Base-by-base conservation (phyloP, 2,888 invertebrate genomes). In the Escarpia spicata region DNA sequence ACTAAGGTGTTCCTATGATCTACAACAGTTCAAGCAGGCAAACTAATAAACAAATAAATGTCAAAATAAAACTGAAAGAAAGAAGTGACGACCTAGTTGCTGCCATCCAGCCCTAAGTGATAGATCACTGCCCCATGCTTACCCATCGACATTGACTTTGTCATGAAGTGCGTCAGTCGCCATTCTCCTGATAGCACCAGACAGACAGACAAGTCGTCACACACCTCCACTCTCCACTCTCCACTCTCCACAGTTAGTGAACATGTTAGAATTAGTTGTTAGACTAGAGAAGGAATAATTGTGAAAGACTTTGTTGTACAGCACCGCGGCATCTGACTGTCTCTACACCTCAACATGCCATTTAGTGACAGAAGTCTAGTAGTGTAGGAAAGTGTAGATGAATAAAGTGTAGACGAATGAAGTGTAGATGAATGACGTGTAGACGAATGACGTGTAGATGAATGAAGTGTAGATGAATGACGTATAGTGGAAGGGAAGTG, bases 91-190 rank as follows among this genome's bases (percentile, higher is more conserved):
- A 75, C 75, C 19, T 75, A 75, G 19, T 75, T 19, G n/a, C 60
- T 75, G 26, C 0, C 75, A 58, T n/a, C 4, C 45, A 12, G 75
- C 75, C 52, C 52, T 12, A 9, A 1, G 52, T 75, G 26, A 75
- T 3, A 75, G 19, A 26, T 26, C 75, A 3, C 75, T 6, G 15
- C 75, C 26, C 26, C 1, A 19, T 89, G n/a, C 94, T 94, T 94
- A 94, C 94, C 94, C 91, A 94, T 94, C 15, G 94, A 94, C 92
- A 94, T 92, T 44, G 94, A 94, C 58, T 93, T 93, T 91, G 93
- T 94, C 94, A 94, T 94, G 91, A 94, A 93, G 60, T 93, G 91
- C 8, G 94, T 92, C 52, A 93, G 90, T 91, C 93, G 91, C 94
- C 94, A 94, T 45, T 94, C 94, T 91, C 94, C 94, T 93, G 43